Base-by-base conservation (phyloP, 2,888 invertebrate genomes). In the Eupithecia insigniata region DNA sequence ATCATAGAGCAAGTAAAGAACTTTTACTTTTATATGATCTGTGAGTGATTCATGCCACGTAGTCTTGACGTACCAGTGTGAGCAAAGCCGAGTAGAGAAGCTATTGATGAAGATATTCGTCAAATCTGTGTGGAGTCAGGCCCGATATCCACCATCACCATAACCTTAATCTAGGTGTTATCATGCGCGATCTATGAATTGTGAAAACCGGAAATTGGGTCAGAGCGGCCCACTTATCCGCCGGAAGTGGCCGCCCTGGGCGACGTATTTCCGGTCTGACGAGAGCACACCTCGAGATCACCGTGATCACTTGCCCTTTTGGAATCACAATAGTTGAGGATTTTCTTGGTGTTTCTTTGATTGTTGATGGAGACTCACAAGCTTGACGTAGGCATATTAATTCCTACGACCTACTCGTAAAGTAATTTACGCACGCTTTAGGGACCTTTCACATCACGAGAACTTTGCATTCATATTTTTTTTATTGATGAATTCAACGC, bases 121-220 rank as follows among this genome's bases (percentile, higher is more conserved):
- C 43, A 2, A 30, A 64, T 60, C 18, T 18, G 62, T 62, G 69
- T 60, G n/a, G n/a, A 62, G 30, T 30, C 5, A 22, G 34, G 30
- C 1, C 6, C 30, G 30, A 73, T 55, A 7, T n/a, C 55, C 72
- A 76, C 61, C 66, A 69, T 39, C 43, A 61, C 70, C 58, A 68
- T 71, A 78, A 74, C 76, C 75, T 72, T 73, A 72, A 76, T 73
- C 75, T 58, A 85, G 85, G 84, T 85, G 60, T 66, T 86, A 89
- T 90, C 89, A 85, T 82, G 75, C 81, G 79, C 76, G 83, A 90
- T 91, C 90, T 90, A 86, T 89, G 90, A 89, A 89, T 91, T 89
- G 90, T 90, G 88, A 85, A 86, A 84, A 89, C 89, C 92, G 92
- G 92, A 92, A 91, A 92, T 92, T 92, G 91, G 90, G 90, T 90